Evolutionary conservation across 1,140 invertebrate species (phyloP), one percentile per base, ranked within the genome.

Genomic region (Bombus confusus): DNA sequence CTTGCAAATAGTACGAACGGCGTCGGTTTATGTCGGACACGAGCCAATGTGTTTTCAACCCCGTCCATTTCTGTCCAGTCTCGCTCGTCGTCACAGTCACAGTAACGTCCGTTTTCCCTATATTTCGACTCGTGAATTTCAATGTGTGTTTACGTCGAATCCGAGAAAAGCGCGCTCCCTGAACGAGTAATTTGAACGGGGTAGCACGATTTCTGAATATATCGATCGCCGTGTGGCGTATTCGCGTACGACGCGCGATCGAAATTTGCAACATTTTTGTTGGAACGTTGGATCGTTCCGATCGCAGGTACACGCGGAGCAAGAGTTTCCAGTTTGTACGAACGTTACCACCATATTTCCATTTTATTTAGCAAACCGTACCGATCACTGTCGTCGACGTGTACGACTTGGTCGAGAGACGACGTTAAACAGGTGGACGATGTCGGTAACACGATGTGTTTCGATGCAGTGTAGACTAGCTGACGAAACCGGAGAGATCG

Each of bases 11-110:
- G 15, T 47, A 52, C n/a, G 39, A 41, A 43, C 37, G 41, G 57
- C 22, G 37, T 88, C 76, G 41, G 77, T 80, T 64, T 39, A 64
- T 68, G 13, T 41, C 64, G 66, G 77, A 76, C 31, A 69, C 68
- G 74, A 83, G 37, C 68, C 57, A 69, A 75, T 77, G 86, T 57
- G 64, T 87, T 78, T 86, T 79, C 78, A 87, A 85, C 91, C 91
- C 91, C 91, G 90, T 91, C 91, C 91, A 77, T 68, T 52, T 52
- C 47, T 52, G 47, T 52, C 47, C 47, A 52, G 47, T 80, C 64
- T 43, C 57, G 71, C 66, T 84, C 79, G 52, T 87, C 52, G 47
- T 52, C 47, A 52, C 47, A 52, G 84, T 69, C 71, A 59, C 62
- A n/a, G 74, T 47, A 66, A 86, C 88, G 83, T 91, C 83, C 80